Percentiles rank a stretch among this genome's conserved stretches.
Evolutionary conservation across 2,888 invertebrate genomes (phyloP).

Genomic region (Acleris emargana): DNA sequence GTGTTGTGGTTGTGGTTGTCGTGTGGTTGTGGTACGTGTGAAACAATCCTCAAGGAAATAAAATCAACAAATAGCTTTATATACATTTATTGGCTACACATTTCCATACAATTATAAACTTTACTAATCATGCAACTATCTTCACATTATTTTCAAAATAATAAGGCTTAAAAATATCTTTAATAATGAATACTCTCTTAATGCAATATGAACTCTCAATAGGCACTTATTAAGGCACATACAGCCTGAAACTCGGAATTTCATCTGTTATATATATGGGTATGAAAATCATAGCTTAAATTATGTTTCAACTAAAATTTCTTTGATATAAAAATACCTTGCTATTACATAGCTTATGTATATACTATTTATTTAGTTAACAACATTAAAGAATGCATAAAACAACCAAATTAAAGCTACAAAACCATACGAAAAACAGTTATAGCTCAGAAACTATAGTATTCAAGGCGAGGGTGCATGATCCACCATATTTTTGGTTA

Average conservation of each 20-base stretch:
- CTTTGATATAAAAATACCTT: no score
- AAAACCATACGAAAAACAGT: constrained; percentile 4
- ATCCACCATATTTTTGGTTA: no score
- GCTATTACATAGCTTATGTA: background rate
- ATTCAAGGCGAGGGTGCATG: no score
- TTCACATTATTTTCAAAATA: constrained; percentile 2
- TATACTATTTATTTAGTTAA: constrained; percentile 19
- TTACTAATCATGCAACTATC: constrained; percentile 29
- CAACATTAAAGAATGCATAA: constrained; percentile 14
- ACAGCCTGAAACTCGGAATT: background rate
- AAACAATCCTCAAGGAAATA: no score
- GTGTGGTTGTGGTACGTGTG: no score
- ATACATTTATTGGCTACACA: constrained; percentile 36
- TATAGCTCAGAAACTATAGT: no score
- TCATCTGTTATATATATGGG: background rate
- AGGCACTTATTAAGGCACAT: constrained; percentile 34
- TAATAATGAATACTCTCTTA: constrained; percentile 27
- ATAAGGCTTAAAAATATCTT: constrained; percentile 22
- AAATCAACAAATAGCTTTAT: constrained; percentile 17
- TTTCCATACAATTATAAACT: constrained; percentile 26
- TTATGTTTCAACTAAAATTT: background rate
- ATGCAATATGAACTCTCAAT: constrained; percentile 17
- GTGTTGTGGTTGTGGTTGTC: no score
- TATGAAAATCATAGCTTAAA: constrained; percentile 6
- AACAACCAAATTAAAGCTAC: constrained; percentile 16